A percentile compares a stretch with the other conserved stretches of the same genome.
Evolutionary conservation across 2,113 vertebrate species (phyloP).

Genomic region (Nestor notabilis): DNA sequence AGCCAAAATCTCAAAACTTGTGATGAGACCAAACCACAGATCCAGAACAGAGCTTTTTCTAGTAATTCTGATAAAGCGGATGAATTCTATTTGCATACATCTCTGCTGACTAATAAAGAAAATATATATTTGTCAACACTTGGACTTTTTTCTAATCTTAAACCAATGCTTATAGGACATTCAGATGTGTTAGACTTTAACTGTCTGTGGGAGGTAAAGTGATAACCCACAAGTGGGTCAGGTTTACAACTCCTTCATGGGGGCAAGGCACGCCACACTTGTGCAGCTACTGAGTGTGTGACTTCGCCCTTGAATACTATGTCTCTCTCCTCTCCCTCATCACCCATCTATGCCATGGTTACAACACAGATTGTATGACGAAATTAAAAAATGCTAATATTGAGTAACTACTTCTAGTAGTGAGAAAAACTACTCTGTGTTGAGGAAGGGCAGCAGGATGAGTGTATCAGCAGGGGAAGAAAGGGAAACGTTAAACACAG

Average conservation of each 20-base stretch:
- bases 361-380: background rate
- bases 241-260: background rate
- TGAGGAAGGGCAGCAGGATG: background rate
- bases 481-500: background rate
- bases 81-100: background rate
- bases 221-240: background rate
- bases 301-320: background rate
- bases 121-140: background rate
- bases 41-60: background rate
- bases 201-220: background rate
- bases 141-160: background rate
- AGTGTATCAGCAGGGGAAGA: accelerated
- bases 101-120: background rate
- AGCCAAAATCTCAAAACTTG: background rate
- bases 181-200: background rate
- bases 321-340: background rate
- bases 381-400: background rate
- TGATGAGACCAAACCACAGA: background rate
- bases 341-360: background rate
- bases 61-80: background rate
- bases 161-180: background rate
- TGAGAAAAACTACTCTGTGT: background rate
- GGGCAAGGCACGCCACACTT: background rate
- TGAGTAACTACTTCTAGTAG: background rate
- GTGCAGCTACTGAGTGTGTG: background rate